Evolutionary conservation across 2,113 vertebrate species (phyloP), one percentile per base, ranked within the genome.

Genomic region (Podarcis cretensis): DNA sequence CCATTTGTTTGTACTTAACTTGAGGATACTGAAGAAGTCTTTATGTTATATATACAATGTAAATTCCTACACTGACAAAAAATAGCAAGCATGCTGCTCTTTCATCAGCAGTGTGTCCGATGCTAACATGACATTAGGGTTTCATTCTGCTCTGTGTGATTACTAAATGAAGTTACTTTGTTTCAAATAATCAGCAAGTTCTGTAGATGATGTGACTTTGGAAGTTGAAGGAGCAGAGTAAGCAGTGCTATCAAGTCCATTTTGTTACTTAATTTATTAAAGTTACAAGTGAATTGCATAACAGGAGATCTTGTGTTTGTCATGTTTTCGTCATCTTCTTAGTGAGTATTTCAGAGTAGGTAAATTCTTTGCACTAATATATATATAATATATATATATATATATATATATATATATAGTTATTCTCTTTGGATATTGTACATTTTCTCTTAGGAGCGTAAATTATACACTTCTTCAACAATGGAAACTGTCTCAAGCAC

Each of bases 401-500:
- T n/a, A n/a, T n/a, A n/a, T n/a, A n/a, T n/a, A n/a, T n/a, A 3
- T 37, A 37, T 37, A 37, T 37, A 6, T 30, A 77, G 59, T 85
- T 74, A 87, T 84, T 86, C 27, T 81, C 69, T 66, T 1, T 84
- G 84, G 5, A 54, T 83, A 3, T 90, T 48, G 37, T 84, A 27
- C 57, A 12, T 78, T 83, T 86, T 90, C 81, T 92, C 81, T 43
- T 86, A 99, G 99, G 99, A 99, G 69, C 97, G 98, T 59, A 99
- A 98, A 89, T 87, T 94, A 1, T 95, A 97, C 86, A 96, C 92
- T 35, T 92, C 94, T 69, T 96, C 96, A 27, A 82, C 96, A 5
- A 89, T 95, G 63, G 98, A 99, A 90, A 97, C 97, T 27, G 95
- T 97, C n/a, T 97, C 97, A n/a, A 98, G 98, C 81, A 99, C 99